A percentile compares a stretch with the other conserved stretches of the same genome.
These are phyloP conservation scores for Halichoerus grypus DNA, from an alignment of 2,113 vertebrate genomes.

Conservation along the genomic window DNA sequence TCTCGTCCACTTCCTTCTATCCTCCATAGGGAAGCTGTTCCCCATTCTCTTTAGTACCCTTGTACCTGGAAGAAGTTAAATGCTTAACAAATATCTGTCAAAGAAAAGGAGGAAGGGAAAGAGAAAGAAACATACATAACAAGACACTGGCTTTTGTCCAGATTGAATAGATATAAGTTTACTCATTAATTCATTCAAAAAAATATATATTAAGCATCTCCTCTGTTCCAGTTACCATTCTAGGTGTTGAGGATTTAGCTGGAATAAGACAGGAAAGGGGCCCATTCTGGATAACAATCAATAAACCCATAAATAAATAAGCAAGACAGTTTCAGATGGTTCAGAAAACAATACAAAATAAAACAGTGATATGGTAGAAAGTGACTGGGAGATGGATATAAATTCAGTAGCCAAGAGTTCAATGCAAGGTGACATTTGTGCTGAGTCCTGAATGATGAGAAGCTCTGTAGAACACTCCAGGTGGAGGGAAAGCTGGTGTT, in stretches of 20 bases:
- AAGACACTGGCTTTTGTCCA: neutral
- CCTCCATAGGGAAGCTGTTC: neutral
- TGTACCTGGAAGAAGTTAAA: neutral
- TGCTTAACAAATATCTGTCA: neutral
- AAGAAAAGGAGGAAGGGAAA: neutral
- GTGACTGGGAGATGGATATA: neutral
- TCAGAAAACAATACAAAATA: neutral
- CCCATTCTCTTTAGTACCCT: neutral
- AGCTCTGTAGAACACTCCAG: neutral
- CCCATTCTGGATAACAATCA: neutral
- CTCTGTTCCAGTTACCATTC: neutral
- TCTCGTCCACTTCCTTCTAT: neutral
- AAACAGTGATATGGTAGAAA: neutral
- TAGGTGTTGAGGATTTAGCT: neutral
- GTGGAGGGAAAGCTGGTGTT: neutral
- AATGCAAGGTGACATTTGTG: neutral
- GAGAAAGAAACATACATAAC: neutral
- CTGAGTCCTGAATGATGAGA: neutral
- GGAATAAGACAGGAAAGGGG: neutral
- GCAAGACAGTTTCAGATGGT: neutral
- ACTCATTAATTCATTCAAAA: neutral
- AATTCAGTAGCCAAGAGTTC: constrained; percentile 11
- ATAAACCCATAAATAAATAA: neutral
- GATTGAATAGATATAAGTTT: neutral
- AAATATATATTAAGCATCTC: neutral